Conservation (phyloP, 2,797 vertebrate genomes). For the Sebastolobus alascanus region DNA sequence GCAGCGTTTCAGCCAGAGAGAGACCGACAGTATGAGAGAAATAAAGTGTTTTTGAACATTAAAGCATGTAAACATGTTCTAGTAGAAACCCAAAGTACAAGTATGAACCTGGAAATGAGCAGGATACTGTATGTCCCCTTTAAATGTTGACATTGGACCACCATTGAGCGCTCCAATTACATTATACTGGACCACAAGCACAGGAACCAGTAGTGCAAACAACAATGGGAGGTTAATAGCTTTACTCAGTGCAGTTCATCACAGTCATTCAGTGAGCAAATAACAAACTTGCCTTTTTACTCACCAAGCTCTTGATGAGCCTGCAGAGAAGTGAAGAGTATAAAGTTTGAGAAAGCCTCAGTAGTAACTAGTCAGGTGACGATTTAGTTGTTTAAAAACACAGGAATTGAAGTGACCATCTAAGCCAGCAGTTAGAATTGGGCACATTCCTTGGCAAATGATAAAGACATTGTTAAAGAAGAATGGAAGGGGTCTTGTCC, state of each 20-base stretch:
- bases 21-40: not conserved
- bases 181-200: conserved; percentile 17
- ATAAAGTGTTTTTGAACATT: not conserved
- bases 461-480: conserved; percentile 54
- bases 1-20: too few relatives aligned
- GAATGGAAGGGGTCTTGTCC: conserved; percentile 68
- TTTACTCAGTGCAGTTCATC: conserved; percentile 11
- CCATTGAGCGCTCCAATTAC: conserved; percentile 1
- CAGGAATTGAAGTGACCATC: conserved; percentile 24
- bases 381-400: conserved; percentile 18
- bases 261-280: conserved; percentile 18
- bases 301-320: not conserved
- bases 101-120: not conserved
- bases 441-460: conserved; percentile 64
- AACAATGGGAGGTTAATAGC: conserved; percentile 29
- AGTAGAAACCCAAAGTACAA: not conserved
- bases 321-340: not conserved
- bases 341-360: not conserved
- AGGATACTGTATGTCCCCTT: too few relatives aligned
- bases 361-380: not conserved
- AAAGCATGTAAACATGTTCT: not conserved
- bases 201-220: conserved; percentile 14
- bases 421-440: conserved; percentile 21
- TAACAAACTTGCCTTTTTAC: conserved; percentile 22
- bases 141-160: conserved; percentile 30